A percentile compares a stretch with the other conserved stretches of the same genome.
Evolutionary conservation across 2,888 invertebrate species (phyloP).

Genomic region (Rhagium mordax): DNA sequence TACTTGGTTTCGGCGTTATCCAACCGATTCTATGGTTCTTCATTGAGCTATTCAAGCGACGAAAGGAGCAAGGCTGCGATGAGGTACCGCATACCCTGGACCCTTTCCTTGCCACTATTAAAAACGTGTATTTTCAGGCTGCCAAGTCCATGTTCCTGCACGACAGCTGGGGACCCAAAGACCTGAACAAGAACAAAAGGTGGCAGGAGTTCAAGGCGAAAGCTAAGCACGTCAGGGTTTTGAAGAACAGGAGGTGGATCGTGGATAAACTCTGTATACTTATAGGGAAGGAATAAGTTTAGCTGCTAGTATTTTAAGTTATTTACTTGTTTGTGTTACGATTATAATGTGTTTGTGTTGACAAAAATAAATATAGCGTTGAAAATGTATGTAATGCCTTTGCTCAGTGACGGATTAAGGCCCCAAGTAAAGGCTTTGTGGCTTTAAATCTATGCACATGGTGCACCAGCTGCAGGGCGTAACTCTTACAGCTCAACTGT

Average conservation of each 20-base stretch:
- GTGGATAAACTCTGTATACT: constrained; percentile 48
- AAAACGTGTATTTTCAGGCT: constrained; percentile 39
- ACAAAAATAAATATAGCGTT: neutral
- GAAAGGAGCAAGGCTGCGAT: constrained; percentile 1
- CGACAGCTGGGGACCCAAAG: constrained; percentile 52
- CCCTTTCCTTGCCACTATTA: neutral
- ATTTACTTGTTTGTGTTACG: neutral
- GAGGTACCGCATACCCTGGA: constrained; percentile 13
- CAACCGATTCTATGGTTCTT: constrained; percentile 53
- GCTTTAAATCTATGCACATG: too few relatives aligned
- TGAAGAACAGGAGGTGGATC: constrained; percentile 42
- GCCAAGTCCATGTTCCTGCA: constrained; percentile 40
- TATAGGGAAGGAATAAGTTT: constrained; percentile 44
- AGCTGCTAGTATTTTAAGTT: neutral
- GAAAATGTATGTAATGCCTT: neutral
- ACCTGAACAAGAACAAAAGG: constrained; percentile 34
- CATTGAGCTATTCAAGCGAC: constrained; percentile 41
- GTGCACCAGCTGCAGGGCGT: too few relatives aligned
- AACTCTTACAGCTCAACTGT: too few relatives aligned
- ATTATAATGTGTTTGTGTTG: neutral
- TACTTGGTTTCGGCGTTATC: constrained; percentile 49
- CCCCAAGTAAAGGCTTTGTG: too few relatives aligned
- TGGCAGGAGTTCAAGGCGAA: constrained; percentile 50
- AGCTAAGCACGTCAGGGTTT: constrained; percentile 35
- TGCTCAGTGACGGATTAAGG: too few relatives aligned